These are phyloP conservation scores for Canis aureus DNA, from an alignment of 2,113 vertebrate species.

Conservation along the genomic window DNA sequence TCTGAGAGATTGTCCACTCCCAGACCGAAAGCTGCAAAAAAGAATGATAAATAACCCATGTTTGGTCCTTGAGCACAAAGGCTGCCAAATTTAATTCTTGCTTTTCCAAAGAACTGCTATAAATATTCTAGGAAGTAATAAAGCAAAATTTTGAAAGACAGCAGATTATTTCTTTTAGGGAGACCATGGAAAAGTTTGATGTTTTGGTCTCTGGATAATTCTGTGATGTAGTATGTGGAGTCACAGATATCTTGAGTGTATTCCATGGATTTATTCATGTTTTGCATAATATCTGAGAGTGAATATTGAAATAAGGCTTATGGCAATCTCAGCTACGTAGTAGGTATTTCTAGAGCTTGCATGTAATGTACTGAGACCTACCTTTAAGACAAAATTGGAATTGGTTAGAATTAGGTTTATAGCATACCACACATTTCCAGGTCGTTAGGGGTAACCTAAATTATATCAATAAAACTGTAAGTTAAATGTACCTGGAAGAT, in stretches of 20 bases:
- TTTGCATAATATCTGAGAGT: background rate
- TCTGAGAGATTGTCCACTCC: background rate
- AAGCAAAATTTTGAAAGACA: background rate
- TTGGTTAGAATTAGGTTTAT: background rate
- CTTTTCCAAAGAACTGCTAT: background rate
- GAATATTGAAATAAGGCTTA: background rate
- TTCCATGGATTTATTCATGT: background rate
- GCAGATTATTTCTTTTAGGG: background rate
- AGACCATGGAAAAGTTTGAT: background rate
- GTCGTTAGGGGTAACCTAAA: background rate
- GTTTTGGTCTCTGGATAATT: background rate
- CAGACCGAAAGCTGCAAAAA: background rate
- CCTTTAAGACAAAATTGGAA: background rate
- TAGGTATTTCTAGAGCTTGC: background rate
- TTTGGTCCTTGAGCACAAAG: constrained; percentile 17
- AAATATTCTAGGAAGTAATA: background rate
- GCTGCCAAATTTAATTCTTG: background rate
- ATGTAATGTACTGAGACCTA: background rate
- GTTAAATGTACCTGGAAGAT: background rate
- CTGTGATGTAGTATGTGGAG: background rate
- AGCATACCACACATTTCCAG: background rate
- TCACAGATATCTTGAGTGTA: background rate
- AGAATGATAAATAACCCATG: background rate
- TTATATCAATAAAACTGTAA: background rate
- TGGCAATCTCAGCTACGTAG: background rate